A percentile compares a stretch with the other conserved stretches of the same genome.
Conservation (phyloP, 1,140 invertebrate genomes). For the Oncopodura yosiiana region DNA sequence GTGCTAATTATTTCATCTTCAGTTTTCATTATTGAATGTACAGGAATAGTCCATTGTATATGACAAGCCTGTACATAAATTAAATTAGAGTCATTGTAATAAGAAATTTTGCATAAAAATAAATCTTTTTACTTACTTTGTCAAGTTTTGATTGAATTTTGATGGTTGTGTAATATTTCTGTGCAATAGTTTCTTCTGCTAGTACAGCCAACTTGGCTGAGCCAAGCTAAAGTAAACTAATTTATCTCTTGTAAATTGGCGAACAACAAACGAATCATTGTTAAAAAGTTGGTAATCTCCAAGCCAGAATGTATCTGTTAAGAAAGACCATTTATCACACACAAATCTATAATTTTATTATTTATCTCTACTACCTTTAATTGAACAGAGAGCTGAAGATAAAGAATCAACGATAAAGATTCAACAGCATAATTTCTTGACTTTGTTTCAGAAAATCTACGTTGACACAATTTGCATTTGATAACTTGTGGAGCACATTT, state of each 20-base stretch:
- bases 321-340: no score
- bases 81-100: no score
- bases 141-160: not conserved
- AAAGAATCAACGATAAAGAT: no score
- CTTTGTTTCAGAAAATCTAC: not conserved
- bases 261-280: constrained; percentile 1
- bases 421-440: constrained; percentile 21
- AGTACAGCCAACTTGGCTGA: no score
- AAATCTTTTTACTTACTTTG: not conserved
- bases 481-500: constrained; percentile 10
- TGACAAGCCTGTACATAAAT: no score
- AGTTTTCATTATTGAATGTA: no score
- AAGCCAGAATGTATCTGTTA: constrained; percentile 5
- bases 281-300: constrained; percentile 5
- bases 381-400: no score
- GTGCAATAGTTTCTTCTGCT: not conserved
- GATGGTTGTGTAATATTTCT: not conserved
- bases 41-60: no score
- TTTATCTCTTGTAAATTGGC: not conserved
- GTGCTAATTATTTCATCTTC: no score
- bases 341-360: no score
- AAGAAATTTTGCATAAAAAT: no score
- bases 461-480: constrained; percentile 9
- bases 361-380: no score
- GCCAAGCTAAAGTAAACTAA: constrained; percentile 1